Evolutionary conservation across 2,113 vertebrate genomes (phyloP), one percentile per base, ranked within the genome.

Genomic region (Chaetura pelagica): DNA sequence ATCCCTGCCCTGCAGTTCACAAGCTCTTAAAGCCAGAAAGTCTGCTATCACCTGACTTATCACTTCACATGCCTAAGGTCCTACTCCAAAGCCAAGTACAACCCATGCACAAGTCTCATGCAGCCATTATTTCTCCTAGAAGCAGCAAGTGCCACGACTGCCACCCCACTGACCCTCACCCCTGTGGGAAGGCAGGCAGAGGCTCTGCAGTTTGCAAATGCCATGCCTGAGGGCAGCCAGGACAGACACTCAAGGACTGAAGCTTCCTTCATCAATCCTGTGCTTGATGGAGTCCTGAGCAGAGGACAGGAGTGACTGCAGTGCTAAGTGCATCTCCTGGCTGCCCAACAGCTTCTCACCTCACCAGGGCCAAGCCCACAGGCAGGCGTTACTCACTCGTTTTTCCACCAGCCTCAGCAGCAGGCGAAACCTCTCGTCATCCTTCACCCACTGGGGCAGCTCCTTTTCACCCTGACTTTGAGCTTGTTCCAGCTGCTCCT

Each of bases 371-470:
- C 38, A 38, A 38, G 38, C 38, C 8, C 38, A 17, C 74, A 35
- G 55, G 81, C 55, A 62, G 46, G 24, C 35, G 18, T 75, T 76
- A 87, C 98, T 97, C 83, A 99, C 99, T 98, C 98, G 98, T 97
- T 98, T 99, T 97, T 99, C 99, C 12, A 99, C 98, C 94, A 98
- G 98, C 90, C 97, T 98, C 87, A 99, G 98, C 84, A 99, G 98
- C 73, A 98, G 95, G 16, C 98, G 98, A 97, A 99, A 99, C 86
- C 98, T 98, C 27, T 99, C 99, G 29, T 99, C 99, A 35, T 99
- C 98, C 5, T 98, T 98, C 51, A 99, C 93, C 98, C 99, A 98
- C 52, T 94, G 91, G 0, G 99, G 99, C 61, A 99, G 97, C 95
- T 99, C 98, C 40, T 98, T 98, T 76, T 98, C 98, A 59, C 99